A percentile compares a stretch with the other conserved stretches of the same genome.
Evolutionary conservation across 2,113 vertebrate genomes (phyloP).

Genomic region (Progne subis): DNA sequence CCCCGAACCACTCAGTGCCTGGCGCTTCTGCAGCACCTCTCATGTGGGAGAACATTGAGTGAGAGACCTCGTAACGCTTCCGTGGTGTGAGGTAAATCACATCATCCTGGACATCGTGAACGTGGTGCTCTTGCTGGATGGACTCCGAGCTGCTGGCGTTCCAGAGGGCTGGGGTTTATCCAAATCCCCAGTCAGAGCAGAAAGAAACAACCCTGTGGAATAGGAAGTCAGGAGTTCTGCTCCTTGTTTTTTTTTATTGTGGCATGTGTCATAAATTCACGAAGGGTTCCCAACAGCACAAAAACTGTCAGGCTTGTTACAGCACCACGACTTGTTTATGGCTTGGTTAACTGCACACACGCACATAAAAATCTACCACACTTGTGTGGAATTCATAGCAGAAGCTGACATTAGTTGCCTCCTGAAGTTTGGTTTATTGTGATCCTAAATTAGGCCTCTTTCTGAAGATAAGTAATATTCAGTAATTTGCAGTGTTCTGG

Average conservation of each 20-base stretch:
- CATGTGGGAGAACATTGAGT: not conserved
- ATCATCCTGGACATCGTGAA: not conserved
- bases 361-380: not conserved
- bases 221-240: not conserved
- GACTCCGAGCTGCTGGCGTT: not conserved
- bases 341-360: not conserved
- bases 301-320: not conserved
- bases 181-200: not conserved
- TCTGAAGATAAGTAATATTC: not conserved
- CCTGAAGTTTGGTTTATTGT: not conserved
- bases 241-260: not conserved
- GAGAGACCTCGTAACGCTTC: accelerated
- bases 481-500: not conserved
- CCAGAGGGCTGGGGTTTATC: not conserved
- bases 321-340: not conserved
- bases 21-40: not conserved
- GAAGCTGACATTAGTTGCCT: not conserved
- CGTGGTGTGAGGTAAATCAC: not conserved
- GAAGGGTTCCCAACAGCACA: not conserved
- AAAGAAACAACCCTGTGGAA: not conserved
- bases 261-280: not conserved
- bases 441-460: not conserved
- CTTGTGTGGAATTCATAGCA: not conserved
- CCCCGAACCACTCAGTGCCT: not conserved
- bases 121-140: not conserved